Base-by-base conservation (phyloP, 2,888 invertebrate species). In the Microctonus brassicae region DNA sequence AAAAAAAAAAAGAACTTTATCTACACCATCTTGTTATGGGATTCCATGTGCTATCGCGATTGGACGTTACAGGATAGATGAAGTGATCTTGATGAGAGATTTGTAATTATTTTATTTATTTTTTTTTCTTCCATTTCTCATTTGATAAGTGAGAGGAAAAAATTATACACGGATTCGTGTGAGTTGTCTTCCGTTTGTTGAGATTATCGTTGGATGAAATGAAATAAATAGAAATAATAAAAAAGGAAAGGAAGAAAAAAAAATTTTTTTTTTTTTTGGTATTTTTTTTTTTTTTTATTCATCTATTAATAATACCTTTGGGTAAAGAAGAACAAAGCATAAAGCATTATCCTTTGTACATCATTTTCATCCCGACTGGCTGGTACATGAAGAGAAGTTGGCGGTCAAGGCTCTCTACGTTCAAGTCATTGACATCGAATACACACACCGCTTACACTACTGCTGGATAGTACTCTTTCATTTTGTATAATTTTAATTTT, bases 401-500 rank as follows among this genome's bases (percentile, higher is more conserved):
- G 84, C 84, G 85, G 86, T 86, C 86, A 86, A 86, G 86, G 86
- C 81, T 85, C 80, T 81, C 80, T 79, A 73, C 75, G 58, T 75
- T 73, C 80, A 77, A 86, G 86, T 86, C 86, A 86, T 85, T 86
- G 86, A 86, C 86, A 86, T 85, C 83, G 76, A 71, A 79, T 74
- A n/a, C n/a, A n/a, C n/a, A 77, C 52, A 53, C 47, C 47, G 47
- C 47, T 47, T 47, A 47, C 17, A 47, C 17, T 47, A 47, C 47
- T 47, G 47, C 47, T 47, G n/a, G 20, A 47, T 47, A 17, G 47
- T 47, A 47, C 47, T 47, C 47, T 17, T 47, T 47, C 47, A 47
- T 47, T 47, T 47, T 39, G 9, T 55, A 3, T 68, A n/a, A 47
- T 17, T 7, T 47, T 17, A 7, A n/a, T 47, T 17, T 47, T 47